A percentile compares a stretch with the other conserved stretches of the same genome.
Conservation (phyloP, 2,113 vertebrate genomes). For the Nannospalax galili region DNA sequence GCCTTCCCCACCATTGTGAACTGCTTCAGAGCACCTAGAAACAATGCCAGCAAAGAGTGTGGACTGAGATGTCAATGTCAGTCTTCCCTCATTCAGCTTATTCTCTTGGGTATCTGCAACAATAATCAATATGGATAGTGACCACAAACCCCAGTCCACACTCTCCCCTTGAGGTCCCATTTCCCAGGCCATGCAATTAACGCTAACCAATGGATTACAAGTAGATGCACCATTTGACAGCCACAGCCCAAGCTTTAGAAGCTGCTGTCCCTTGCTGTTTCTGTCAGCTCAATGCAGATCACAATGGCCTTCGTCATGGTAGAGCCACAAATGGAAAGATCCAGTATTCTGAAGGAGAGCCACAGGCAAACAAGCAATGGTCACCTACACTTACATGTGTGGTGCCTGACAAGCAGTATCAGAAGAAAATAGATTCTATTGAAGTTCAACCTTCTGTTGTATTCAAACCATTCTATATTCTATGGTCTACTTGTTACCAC, state of each 20-base stretch:
- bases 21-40: not conserved
- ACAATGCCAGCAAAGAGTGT: not conserved
- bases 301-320: not conserved
- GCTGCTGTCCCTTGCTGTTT: not conserved
- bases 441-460: not conserved
- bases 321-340: not conserved
- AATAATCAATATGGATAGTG: not conserved
- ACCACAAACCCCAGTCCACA: not conserved
- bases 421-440: not conserved
- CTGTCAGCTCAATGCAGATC: not conserved
- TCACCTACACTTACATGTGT: too few species aligned
- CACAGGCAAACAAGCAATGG: not conserved
- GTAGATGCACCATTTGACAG: not conserved
- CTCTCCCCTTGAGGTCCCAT: not conserved
- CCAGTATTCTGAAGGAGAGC: not conserved
- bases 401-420: too few species aligned
- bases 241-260: not conserved
- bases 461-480: rapidly evolving
- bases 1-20: too few species aligned
- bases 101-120: not conserved
- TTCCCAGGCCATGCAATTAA: not conserved
- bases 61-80: not conserved
- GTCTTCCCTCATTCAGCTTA: not conserved
- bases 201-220: rapidly evolving
- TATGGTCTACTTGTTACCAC: not conserved